Base-by-base conservation (phyloP, 2,113 vertebrate genomes). In the Mesitornis unicolor region DNA sequence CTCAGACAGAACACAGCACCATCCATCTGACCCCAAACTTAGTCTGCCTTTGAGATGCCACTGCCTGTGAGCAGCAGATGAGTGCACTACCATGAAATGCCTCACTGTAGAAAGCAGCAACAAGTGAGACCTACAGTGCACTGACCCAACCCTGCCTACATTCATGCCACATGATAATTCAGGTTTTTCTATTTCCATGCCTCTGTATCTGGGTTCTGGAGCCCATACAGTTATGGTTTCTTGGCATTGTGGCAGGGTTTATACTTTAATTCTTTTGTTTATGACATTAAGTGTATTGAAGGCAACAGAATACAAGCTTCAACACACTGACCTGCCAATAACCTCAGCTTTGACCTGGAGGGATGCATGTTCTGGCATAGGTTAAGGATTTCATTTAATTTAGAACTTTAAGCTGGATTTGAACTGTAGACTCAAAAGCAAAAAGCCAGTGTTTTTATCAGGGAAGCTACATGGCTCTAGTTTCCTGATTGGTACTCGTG, bases 331-430 rank as follows among this genome's bases (percentile, higher is more conserved):
- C 95, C 97, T 94, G 86, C 57, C 95, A 61, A 21, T 95, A 97
- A 97, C 96, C 96, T 97, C 93, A 78, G n/a, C 42, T 84, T 81
- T 95, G 96, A 96, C 95, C 97, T 95, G 90, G 54, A 95, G 96
- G 71, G 78, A 95, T 98, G 77, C 8, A 12, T 87, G 54, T 93
- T 88, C 85, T 79, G 89, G 87, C 92, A 91, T 20, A 95, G 92
- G 93, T 94, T 97, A 97, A 87, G 83, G 76, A 90, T 95, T 79
- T 97, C 87, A 81, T 91, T 94, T 93, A 89, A 94, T 94, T 95
- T 89, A 57, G 64, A 96, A 74, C 77, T 64, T 97, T 92, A 90
- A 96, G 79, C 76, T 96, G 89, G 89, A 95, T 97, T 95, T 90
- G 80, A 89, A 91, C 77, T 36, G 64, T 50, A 80, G 88, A 83